Percentiles rank a stretch among this genome's conserved stretches.
Evolutionary conservation across 2,888 invertebrate species (phyloP).

Genomic region (Aspidiotus rigidus): DNA sequence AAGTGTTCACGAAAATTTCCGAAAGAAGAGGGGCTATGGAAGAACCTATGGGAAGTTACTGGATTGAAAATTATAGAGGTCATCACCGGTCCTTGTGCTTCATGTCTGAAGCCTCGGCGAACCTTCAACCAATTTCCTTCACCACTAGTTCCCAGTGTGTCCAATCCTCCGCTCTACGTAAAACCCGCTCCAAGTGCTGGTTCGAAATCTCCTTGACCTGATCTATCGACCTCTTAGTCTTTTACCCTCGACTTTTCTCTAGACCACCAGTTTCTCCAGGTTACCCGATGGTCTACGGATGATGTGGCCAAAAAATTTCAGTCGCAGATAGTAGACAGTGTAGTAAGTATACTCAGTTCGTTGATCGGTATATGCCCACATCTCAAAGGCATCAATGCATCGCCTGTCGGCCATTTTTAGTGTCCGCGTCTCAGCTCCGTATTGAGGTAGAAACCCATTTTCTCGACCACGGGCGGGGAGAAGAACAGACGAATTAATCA

Average conservation of each 20-base stretch:
- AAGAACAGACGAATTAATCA: no score
- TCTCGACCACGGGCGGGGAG: no score
- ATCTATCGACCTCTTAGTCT: not conserved
- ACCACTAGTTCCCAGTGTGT: not conserved
- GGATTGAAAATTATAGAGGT: no score
- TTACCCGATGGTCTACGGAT: not conserved
- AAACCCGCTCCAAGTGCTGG: not conserved
- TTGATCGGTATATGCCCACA: no score
- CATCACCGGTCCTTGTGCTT: not conserved
- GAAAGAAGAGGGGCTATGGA: no score
- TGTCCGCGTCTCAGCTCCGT: no score
- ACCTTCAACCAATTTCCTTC: not conserved
- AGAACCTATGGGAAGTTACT: no score
- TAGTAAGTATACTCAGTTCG: not conserved
- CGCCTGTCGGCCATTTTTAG: no score
- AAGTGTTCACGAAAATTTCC: no score
- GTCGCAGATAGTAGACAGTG: not conserved
- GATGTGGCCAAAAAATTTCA: not conserved
- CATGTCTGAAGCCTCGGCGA: not conserved
- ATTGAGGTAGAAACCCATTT: no score
- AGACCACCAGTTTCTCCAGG: constrained; percentile 1
- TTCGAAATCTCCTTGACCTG: not conserved
- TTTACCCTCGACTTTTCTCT: no score
- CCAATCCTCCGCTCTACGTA: not conserved
- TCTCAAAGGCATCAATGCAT: no score